Conservation (phyloP, 1,140 invertebrate genomes). For the Ceratina calcarata region DNA sequence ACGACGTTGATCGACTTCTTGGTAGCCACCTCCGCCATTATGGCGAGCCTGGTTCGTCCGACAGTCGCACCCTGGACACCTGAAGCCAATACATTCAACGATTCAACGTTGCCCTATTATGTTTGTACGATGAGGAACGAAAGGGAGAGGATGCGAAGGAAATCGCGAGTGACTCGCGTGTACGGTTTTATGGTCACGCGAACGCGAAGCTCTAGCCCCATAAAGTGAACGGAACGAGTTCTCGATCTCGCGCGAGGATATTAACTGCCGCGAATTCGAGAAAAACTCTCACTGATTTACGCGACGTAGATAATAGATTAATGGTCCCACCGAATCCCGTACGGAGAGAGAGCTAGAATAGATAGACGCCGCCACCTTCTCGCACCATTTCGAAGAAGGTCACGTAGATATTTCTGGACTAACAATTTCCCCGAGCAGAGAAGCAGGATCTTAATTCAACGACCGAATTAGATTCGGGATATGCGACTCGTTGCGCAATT, state of each 20-base stretch:
- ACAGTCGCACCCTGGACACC: constrained; percentile 52
- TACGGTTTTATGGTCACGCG: constrained; percentile 12
- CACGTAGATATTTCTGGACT: constrained; percentile 25
- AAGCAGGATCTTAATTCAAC: constrained; percentile 2
- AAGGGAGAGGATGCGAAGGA: background rate
- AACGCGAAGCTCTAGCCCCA: background rate
- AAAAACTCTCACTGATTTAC: constrained; percentile 5
- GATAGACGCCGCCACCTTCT: too few species aligned
- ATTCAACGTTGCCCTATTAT: too few species aligned
- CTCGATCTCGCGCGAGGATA: background rate
- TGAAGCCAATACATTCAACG: constrained; percentile 8
- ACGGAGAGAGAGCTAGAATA: too few species aligned
- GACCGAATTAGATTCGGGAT: background rate
- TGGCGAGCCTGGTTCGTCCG: constrained; percentile 44
- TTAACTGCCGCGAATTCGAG: constrained; percentile 15
- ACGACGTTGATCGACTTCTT: constrained; percentile 79
- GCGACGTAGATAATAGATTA: constrained; percentile 18
- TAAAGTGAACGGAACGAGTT: constrained; percentile 15
- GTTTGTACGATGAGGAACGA: background rate
- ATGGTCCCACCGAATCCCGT: background rate
- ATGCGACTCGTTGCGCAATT: background rate
- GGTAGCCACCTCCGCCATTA: constrained; percentile 78
- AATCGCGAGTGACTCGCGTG: background rate
- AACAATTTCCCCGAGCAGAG: background rate
- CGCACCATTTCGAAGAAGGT: constrained; percentile 14